Evolutionary conservation across 1,140 invertebrate species (phyloP).

Genomic region (Pristionchus pacificus): DNA sequence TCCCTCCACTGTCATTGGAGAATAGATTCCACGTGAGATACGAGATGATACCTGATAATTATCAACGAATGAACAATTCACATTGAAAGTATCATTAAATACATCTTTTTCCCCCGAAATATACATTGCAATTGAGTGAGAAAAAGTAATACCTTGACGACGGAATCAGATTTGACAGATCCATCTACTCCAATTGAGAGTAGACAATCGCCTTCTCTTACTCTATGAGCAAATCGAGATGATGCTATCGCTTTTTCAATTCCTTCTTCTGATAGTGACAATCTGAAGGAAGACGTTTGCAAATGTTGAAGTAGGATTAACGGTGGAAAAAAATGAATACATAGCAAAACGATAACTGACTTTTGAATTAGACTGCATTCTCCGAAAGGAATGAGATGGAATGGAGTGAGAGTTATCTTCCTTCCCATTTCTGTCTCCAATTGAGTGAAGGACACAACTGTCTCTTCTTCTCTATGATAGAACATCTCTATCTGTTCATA

Average conservation of each 20-base stretch:
- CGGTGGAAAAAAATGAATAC: too few species aligned
- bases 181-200: slow-evolving; percentile 19
- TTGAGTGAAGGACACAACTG: slow-evolving; percentile 22
- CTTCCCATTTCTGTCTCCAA: slow-evolving; percentile 24
- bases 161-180: slow-evolving; percentile 25
- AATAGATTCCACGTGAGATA: slow-evolving; percentile 72
- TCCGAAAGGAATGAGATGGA: slow-evolving; percentile 34
- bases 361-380: slow-evolving; percentile 21
- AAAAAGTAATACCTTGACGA: slow-evolving; percentile 22
- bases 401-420: slow-evolving; percentile 24
- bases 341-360: neutral
- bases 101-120: too few species aligned
- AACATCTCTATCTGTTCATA: slow-evolving; percentile 42
- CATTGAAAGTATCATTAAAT: neutral
- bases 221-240: slow-evolving; percentile 30
- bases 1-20: slow-evolving; percentile 81
- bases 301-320: too few species aligned
- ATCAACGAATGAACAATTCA: neutral
- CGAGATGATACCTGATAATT: slow-evolving; percentile 49
- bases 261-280: slow-evolving; percentile 8
- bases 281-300: neutral
- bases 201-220: slow-evolving; percentile 33
- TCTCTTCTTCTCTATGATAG: slow-evolving; percentile 34
- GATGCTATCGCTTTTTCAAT: slow-evolving; percentile 13
- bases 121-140: too few species aligned